These are phyloP conservation scores for Dryocosmus kuriphilus DNA, from an alignment of 2,888 invertebrate species.

Conservation along the genomic window DNA sequence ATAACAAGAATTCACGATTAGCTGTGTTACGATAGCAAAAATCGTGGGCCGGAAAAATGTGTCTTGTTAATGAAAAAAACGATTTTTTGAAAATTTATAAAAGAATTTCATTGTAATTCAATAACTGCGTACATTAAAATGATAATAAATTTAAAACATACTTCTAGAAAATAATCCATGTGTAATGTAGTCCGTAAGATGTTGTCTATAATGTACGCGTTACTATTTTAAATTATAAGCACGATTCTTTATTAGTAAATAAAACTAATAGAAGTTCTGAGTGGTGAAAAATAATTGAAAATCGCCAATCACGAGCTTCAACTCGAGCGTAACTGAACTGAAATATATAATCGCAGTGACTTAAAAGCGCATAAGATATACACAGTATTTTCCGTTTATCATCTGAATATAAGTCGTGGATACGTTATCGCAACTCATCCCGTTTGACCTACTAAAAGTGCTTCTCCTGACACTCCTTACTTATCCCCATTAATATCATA, in stretches of 20 bases:
- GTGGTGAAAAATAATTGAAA: neutral
- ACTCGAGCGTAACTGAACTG: neutral
- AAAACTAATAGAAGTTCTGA: neutral
- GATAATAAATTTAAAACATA: neutral
- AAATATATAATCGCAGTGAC: neutral
- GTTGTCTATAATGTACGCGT: neutral
- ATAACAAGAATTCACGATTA: no score
- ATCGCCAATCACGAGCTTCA: neutral
- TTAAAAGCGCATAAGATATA: neutral
- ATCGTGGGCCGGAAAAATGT: no score
- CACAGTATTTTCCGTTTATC: constrained; percentile 18
- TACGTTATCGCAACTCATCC: constrained; percentile 19
- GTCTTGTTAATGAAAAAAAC: no score
- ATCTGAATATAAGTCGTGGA: constrained; percentile 16
- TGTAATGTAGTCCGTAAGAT: neutral
- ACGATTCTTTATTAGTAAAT: neutral
- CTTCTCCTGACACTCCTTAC: neutral
- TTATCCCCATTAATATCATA: neutral
- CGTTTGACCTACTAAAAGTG: constrained; percentile 1
- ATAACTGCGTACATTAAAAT: neutral
- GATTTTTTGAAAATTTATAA: no score
- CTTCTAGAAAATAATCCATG: constrained; percentile 23
- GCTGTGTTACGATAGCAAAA: no score
- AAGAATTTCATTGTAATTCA: no score
- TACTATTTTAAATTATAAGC: neutral